Conservation (phyloP, 2,113 vertebrate genomes). For the Crocuta crocuta region DNA sequence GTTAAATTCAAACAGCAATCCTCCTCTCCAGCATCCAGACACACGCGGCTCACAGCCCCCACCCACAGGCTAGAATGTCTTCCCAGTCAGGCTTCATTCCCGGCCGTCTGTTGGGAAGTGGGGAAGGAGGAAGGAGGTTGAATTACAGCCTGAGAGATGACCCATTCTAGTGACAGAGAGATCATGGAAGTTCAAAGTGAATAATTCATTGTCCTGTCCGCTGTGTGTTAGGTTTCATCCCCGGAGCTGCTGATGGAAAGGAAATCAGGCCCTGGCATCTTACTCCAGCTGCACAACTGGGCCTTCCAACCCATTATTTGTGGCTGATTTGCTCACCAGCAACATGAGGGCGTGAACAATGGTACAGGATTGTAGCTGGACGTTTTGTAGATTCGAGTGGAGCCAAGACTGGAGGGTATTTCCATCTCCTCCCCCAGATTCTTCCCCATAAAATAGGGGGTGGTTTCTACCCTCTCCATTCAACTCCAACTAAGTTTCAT, state of each 20-base stretch:
- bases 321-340: conserved; percentile 58
- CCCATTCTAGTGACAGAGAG: conserved; percentile 77
- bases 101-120: conserved; percentile 79
- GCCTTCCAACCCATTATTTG: conserved; percentile 52
- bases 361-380: not conserved
- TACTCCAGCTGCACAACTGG: conserved; percentile 6
- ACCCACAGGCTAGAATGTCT: conserved; percentile 55
- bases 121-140: conserved; percentile 76
- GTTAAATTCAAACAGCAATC: conserved; percentile 30
- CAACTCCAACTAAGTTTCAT: conserved; percentile 58
- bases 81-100: conserved; percentile 74
- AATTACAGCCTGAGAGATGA: conserved; percentile 86
- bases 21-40: conserved; percentile 19
- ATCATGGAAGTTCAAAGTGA: conserved; percentile 84
- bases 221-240: conserved; percentile 68
- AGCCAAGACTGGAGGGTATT: not conserved
- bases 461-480: not conserved
- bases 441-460: not conserved
- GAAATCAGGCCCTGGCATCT: conserved; percentile 38
- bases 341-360: not conserved
- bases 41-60: not conserved
- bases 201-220: conserved; percentile 87
- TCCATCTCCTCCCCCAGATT: not conserved
- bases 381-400: not conserved
- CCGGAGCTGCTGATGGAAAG: conserved; percentile 54